Conservation (phyloP, 1,140 invertebrate genomes). For the Temnothorax nylanderi region DNA sequence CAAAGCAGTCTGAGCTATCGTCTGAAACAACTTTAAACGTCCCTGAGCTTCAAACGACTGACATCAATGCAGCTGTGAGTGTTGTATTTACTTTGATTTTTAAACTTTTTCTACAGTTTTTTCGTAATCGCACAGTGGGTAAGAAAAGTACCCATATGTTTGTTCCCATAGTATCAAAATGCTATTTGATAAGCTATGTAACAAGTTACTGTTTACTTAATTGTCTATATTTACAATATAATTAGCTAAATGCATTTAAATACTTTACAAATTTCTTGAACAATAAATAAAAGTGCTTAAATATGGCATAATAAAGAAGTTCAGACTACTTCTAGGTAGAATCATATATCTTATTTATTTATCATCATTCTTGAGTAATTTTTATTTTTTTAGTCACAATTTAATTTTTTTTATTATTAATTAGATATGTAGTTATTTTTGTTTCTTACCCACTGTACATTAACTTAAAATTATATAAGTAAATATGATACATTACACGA, state of each 20-base stretch:
- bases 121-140: constrained; percentile 14
- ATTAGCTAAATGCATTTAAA: constrained; percentile 3
- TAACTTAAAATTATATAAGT: constrained; percentile 18
- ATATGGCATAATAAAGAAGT: constrained; percentile 6
- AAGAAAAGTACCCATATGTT: constrained; percentile 1
- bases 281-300: constrained; percentile 17
- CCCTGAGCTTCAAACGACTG: constrained; percentile 77
- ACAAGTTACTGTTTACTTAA: not conserved
- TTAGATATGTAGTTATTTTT: not conserved
- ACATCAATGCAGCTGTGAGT: constrained; percentile 80
- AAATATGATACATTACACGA: constrained; percentile 3
- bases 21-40: constrained; percentile 76
- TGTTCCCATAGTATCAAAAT: no score
- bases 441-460: constrained; percentile 52
- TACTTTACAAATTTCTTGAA: not conserved
- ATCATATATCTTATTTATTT: constrained; percentile 27
- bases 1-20: constrained; percentile 82
- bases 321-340: constrained; percentile 44
- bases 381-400: constrained; percentile 3
- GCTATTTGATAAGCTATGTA: not conserved
- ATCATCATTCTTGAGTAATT: not conserved
- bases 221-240: not conserved
- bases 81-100: constrained; percentile 69
- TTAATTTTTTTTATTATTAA: not conserved
- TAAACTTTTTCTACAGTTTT: not conserved